Evolutionary conservation across 2,797 vertebrate genomes (phyloP), one percentile per base, ranked within the genome.

Genomic region (Oreochromis mossambicus): DNA sequence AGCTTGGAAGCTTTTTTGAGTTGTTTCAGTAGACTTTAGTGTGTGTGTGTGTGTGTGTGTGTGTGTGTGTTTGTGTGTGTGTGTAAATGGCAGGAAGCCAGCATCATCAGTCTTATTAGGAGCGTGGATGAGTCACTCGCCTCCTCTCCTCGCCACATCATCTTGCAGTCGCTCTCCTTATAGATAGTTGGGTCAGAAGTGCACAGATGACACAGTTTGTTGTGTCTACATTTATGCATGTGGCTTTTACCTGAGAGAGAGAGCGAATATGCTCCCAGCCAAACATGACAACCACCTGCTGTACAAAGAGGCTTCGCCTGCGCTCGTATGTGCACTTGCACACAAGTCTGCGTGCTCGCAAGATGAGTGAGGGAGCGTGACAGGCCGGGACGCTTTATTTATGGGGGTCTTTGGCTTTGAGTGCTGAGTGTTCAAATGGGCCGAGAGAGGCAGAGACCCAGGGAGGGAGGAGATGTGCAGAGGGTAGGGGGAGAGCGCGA

Each of bases 41-140:
- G 52, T 19, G 66, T 55, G 77, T 77, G 61, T 24, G 24, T 36
- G 43, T 32, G 75, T 19, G 55, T 55, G 21, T 32, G 77, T 55
- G 61, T 73, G 78, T 85, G 51, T 50, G n/a, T n/a, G n/a, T n/a
- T n/a, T n/a, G n/a, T n/a, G n/a, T n/a, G 54, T 29, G 61, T 73
- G 78, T 85, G 51, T 50, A 26, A 48, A 79, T 88, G 84, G 86
- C 88, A 85, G 68, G 73, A 78, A 87, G 87, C 89, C 85, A 83
- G 83, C 63, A 3, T 75, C 84, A 83, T 92, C 88, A 84, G 32
- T 92, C 84, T 88, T 87, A 87, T 91, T 90, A 92, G 92, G 76
- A 36, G 66, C 83, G 83, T 83, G 82, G 89, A 86, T 93, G 93
- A 94, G 86, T 95, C 92, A 92, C 87, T 79, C 34, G 1, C 70